These are phyloP conservation scores for Corapipo altera DNA, from an alignment of 2,113 vertebrate species.

Conservation along the genomic window DNA sequence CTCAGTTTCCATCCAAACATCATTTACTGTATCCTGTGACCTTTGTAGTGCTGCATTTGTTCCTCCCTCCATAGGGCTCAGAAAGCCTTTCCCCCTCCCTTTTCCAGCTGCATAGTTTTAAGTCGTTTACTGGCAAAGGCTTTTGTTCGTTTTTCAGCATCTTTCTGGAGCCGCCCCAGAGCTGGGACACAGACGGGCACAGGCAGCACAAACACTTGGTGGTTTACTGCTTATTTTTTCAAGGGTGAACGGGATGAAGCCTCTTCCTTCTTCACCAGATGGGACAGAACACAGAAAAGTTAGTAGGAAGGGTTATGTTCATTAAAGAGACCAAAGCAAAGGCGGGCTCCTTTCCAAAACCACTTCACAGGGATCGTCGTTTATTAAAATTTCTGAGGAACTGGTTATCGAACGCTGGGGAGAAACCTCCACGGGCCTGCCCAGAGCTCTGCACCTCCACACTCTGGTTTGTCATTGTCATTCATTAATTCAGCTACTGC, in stretches of 20 bases:
- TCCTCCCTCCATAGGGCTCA: neutral
- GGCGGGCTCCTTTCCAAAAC: conserved; percentile 35
- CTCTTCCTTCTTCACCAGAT: neutral
- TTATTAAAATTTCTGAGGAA: neutral
- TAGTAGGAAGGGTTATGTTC: neutral
- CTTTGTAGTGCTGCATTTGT: conserved; percentile 26
- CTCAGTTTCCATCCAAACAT: conserved; percentile 61
- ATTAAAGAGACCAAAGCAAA: conserved; percentile 3
- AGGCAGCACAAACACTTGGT: neutral
- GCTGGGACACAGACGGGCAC: neutral
- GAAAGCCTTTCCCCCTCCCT: conserved; percentile 5
- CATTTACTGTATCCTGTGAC: conserved; percentile 42
- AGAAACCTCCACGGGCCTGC: accelerated
- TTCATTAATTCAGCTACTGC: neutral
- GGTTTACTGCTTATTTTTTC: neutral
- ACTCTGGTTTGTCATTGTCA: neutral
- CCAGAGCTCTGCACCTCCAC: neutral
- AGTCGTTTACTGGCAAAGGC: neutral
- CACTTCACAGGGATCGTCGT: conserved; percentile 9
- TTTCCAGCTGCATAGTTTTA: conserved; percentile 32
- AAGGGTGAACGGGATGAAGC: neutral
- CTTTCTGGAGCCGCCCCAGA: neutral
- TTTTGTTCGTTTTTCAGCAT: conserved; percentile 29
- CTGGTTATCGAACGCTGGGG: neutral
- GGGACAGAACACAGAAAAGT: neutral